phyloP scores from a whole-genome alignment of 2,888 invertebrate genomes.

The Aproaerema taeniolella region DNA sequence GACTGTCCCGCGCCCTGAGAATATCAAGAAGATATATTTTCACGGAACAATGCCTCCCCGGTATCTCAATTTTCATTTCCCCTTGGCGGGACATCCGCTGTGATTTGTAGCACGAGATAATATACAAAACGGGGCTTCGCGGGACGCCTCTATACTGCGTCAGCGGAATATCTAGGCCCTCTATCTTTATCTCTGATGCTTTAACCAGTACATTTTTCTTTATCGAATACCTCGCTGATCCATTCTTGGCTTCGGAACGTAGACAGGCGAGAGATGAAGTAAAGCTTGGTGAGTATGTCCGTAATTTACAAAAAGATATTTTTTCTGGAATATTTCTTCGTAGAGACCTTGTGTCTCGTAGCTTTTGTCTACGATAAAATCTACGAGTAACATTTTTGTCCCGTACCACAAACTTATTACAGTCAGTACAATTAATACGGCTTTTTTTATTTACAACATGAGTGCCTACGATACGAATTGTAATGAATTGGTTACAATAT shows the following conservation, averaged over 20 bases:
- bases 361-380: too few relatives aligned
- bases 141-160: constrained; percentile 51
- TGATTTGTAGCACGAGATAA: constrained; percentile 74
- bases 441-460: too few relatives aligned
- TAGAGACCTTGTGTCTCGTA: too few relatives aligned
- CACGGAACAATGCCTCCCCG: constrained; percentile 72
- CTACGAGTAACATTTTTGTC: too few relatives aligned
- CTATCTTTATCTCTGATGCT: constrained; percentile 50
- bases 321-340: too few relatives aligned
- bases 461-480: too few relatives aligned
- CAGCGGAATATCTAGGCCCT: constrained; percentile 58
- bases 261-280: constrained; percentile 17
- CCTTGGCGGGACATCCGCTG: constrained; percentile 69
- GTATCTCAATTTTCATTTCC: constrained; percentile 76
- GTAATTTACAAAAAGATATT: too few relatives aligned
- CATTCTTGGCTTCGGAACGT: constrained; percentile 23
- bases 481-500: too few relatives aligned
- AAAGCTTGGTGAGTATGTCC: too few relatives aligned
- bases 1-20: constrained; percentile 61
- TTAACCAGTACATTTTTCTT: constrained; percentile 47
- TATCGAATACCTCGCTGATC: constrained; percentile 40
- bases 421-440: too few relatives aligned
- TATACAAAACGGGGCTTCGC: constrained; percentile 71
- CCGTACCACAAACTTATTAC: too few relatives aligned
- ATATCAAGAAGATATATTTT: constrained; percentile 74